Conservation (phyloP, 2,888 invertebrate species). For the Pterostichus madidus region DNA sequence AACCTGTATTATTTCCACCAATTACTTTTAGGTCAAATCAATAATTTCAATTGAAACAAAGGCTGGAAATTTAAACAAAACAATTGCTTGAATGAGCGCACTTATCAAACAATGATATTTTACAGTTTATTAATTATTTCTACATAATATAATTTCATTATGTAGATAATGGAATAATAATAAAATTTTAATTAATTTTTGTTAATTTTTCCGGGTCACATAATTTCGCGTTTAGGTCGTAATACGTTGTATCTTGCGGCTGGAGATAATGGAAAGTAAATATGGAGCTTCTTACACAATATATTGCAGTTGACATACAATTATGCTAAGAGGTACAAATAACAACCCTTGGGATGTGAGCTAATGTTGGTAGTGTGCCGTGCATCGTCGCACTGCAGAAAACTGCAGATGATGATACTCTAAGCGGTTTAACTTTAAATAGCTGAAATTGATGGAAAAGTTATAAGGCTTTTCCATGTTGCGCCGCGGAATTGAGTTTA, state of each 20-base stretch:
- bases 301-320: conserved; percentile 59
- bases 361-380: not conserved
- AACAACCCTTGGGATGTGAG: conserved; percentile 5
- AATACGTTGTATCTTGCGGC: not conserved
- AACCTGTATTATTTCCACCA: too few species aligned
- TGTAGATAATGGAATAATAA: conserved; percentile 36
- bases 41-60: conserved; percentile 25
- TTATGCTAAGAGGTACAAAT: conserved; percentile 55
- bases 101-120: not conserved
- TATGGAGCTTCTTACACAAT: conserved; percentile 51
- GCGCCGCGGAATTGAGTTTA: conserved; percentile 8
- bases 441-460: conserved; percentile 29
- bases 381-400: not conserved
- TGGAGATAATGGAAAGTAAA: conserved; percentile 60
- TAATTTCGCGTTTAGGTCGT: conserved; percentile 26
- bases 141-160: not conserved
- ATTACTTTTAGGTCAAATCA: too few species aligned
- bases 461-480: conserved; percentile 13
- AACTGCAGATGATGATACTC: not conserved
- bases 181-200: conserved; percentile 46
- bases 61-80: conserved; percentile 10
- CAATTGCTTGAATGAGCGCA: conserved; percentile 13
- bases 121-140: conserved; percentile 9
- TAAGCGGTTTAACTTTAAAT: conserved; percentile 1
- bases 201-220: conserved; percentile 2